Conservation (phyloP, 2,113 vertebrate species). For the Megalops atlanticus region DNA sequence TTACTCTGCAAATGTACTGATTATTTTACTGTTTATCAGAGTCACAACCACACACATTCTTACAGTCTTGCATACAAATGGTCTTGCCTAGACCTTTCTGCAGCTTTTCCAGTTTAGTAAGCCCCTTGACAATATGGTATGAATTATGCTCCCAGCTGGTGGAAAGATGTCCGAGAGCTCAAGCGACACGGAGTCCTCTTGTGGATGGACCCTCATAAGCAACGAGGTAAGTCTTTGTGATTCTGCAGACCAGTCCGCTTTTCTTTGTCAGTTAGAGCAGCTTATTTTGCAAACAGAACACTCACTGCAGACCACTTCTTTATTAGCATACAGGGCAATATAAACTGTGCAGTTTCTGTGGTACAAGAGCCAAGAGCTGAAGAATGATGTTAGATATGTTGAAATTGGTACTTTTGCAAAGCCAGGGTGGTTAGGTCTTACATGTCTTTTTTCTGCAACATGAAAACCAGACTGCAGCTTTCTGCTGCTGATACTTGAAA, state of each 20-base stretch:
- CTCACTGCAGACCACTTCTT: background rate
- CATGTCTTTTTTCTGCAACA: background rate
- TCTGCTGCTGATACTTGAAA: background rate
- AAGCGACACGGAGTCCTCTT: constrained; percentile 94
- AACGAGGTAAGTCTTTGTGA: constrained; percentile 79
- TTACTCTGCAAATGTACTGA: background rate
- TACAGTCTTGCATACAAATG: background rate
- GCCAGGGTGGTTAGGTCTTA: background rate
- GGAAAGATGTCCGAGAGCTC: constrained; percentile 88
- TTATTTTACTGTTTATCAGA: background rate
- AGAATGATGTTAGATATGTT: background rate
- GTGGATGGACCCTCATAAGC: constrained; percentile 94
- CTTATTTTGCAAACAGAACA: background rate
- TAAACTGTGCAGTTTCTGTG: background rate
- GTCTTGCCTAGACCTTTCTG: background rate
- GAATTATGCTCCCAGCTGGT: constrained; percentile 56
- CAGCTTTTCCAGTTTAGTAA: background rate
- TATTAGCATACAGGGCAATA: background rate
- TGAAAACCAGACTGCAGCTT: background rate
- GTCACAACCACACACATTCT: background rate
- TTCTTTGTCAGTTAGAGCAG: background rate
- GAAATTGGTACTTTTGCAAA: background rate
- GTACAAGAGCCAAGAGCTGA: background rate
- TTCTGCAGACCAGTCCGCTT: background rate
- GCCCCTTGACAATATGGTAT: constrained; percentile 1